Evolutionary conservation across 1,140 invertebrate species (phyloP).

Genomic region (Drosophila nikananu): DNA sequence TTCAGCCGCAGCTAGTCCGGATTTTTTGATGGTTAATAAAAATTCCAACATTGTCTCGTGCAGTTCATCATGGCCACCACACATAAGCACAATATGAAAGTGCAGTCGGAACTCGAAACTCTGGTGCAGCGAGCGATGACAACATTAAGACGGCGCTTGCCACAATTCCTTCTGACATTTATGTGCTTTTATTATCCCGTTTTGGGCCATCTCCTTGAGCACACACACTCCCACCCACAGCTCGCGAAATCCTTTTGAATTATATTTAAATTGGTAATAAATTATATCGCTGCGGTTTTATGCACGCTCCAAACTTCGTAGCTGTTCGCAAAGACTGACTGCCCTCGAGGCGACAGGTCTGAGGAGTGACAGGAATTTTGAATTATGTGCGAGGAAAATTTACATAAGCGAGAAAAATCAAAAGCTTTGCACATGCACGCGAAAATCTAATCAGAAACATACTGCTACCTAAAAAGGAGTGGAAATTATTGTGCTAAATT

Average conservation of each 20-base stretch:
- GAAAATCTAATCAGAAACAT: constrained; percentile 54
- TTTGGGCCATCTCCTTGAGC: constrained; percentile 7
- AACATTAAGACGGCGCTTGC: constrained; percentile 56
- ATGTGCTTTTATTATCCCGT: constrained; percentile 39
- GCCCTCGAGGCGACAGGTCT: constrained; percentile 41
- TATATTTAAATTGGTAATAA: constrained; percentile 53
- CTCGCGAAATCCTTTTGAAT: constrained; percentile 12
- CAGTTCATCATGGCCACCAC: constrained; percentile 75
- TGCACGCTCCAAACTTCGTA: constrained; percentile 24
- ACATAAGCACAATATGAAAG: constrained; percentile 57
- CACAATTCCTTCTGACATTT: constrained; percentile 44
- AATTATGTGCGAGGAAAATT: constrained; percentile 65
- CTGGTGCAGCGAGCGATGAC: constrained; percentile 49
- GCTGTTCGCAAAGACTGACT: constrained; percentile 8
- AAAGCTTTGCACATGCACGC: constrained; percentile 30
- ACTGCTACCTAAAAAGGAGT: neutral
- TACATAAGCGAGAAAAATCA: constrained; percentile 58
- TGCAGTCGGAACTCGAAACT: constrained; percentile 20
- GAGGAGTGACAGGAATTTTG: constrained; percentile 72
- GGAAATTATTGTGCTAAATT: too few relatives aligned
- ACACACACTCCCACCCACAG: neutral
- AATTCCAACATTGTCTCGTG: constrained; percentile 81
- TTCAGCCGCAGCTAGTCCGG: constrained; percentile 40
- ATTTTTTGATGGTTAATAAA: constrained; percentile 84
- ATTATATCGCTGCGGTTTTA: constrained; percentile 28